Percentiles rank a stretch among this genome's conserved stretches.
phyloP scores from a whole-genome alignment of 1,140 invertebrate species.

The Caenorhabditis tropicalis region DNA sequence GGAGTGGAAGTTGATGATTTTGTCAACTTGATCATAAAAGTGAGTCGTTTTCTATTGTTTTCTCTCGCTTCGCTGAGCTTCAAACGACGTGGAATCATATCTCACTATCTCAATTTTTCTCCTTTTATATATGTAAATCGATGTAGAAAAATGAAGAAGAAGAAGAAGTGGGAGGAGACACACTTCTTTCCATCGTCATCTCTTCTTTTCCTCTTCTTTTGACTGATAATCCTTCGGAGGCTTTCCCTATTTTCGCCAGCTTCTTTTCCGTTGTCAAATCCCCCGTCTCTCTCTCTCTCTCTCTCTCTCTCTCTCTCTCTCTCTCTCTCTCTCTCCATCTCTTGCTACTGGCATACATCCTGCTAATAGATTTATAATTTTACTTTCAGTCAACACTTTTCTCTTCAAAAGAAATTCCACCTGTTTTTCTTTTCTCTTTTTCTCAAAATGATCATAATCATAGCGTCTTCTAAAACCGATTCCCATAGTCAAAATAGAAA shows the following conservation, averaged over 20 bases:
- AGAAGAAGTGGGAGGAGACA: background rate
- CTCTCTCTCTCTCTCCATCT: background rate
- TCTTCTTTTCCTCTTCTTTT: background rate
- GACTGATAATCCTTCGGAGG: constrained; percentile 26
- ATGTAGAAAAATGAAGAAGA: background rate
- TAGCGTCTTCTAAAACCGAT: too few species aligned
- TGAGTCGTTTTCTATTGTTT: constrained; percentile 29
- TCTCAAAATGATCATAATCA: background rate
- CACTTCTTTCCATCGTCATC: background rate
- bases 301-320: constrained; percentile 1
- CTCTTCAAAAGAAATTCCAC: background rate
- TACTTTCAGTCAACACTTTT: background rate
- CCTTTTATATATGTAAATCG: background rate
- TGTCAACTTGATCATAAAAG: constrained; percentile 46
- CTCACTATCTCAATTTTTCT: background rate
- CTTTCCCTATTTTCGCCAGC: background rate
- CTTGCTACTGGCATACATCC: background rate
- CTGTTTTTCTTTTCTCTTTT: background rate
- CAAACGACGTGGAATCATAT: constrained; percentile 5
- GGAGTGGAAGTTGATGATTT: constrained; percentile 47
- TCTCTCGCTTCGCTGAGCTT: background rate
- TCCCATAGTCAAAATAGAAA: background rate
- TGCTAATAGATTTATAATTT: constrained; percentile 30
- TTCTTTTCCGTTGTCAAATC: background rate
- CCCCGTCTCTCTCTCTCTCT: too few species aligned